Evolutionary conservation across 2,797 vertebrate species (phyloP), one percentile per base, ranked within the genome.

Genomic region (Philypnodon macrostomus): DNA sequence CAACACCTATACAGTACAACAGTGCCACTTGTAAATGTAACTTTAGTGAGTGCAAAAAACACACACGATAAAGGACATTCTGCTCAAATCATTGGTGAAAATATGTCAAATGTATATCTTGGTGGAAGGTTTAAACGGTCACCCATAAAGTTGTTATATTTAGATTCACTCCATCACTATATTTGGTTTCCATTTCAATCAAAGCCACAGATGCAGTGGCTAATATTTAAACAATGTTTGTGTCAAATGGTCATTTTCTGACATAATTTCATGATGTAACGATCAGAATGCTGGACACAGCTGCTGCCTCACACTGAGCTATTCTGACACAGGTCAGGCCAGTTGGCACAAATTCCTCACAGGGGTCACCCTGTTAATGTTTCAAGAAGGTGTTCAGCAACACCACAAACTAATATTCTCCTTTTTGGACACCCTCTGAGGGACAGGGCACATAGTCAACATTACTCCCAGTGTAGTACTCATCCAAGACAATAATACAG

Each of bases 71-170:
- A 4, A 27, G 23, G 4, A 15, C 4, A 15, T 11, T 14, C 8
- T 27, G 9, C 8, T 26, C 5, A 8, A 10, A 4, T 11, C 16
- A 10, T 26, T 23, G 10, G 19, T 26, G 26, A 26, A 27, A 27
- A 9, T 15, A 16, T 10, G 4, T 8, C 13, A 6, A 27, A 27
- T 26, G 10, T 16, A 27, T 13, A 41, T 15, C 8, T 16, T 16
- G 9, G 9, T 4, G n/a, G 12, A 24, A 32, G 49, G 16, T 70
- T 60, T 60, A 78, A 80, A 78, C 65, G 62, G 58, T 40, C 45
- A 7, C 34, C 34, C 71, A 68, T 77, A 70, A 77, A 80, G 53
- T 54, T 53, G 54, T 33, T 84, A 85, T 82, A 75, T 75, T 67
- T 79, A 78, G 69, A 56, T 2, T 38, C 31, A 8, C 6, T 19